Percentiles rank a stretch among this genome's conserved stretches.
phyloP scores from a whole-genome alignment of 2,113 vertebrate genomes.

The Ivindomyrus marchei region DNA sequence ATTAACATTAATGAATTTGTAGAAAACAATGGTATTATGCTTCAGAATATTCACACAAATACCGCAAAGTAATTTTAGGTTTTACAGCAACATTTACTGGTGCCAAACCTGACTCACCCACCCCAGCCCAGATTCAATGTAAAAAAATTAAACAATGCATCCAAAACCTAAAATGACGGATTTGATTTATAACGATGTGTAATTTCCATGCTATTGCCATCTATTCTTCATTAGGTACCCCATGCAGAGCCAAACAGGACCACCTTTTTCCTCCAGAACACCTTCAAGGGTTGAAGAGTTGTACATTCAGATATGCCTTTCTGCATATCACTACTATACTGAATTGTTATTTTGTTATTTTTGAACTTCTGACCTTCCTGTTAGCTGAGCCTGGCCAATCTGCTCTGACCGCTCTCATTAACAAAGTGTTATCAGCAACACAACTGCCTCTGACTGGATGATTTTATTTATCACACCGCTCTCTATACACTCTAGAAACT shows the following conservation, averaged over 20 bases:
- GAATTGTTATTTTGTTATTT: not conserved
- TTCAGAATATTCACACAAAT: not conserved
- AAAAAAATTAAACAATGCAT: not conserved
- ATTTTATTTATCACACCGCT: not conserved
- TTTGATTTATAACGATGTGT: not conserved
- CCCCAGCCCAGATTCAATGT: not conserved
- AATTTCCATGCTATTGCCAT: not conserved
- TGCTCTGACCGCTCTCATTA: not conserved
- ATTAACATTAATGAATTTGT: not conserved
- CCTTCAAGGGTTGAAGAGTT: not conserved
- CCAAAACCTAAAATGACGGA: not conserved
- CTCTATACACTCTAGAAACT: not conserved
- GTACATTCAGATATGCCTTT: not conserved
- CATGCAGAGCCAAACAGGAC: not conserved
- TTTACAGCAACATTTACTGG: not conserved
- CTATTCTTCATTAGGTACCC: not conserved
- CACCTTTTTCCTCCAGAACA: not conserved
- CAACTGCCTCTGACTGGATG: not conserved
- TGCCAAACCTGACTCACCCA: not conserved
- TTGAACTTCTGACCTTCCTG: not conserved
- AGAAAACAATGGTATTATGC: not conserved
- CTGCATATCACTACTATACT: not conserved
- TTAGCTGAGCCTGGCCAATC: not conserved
- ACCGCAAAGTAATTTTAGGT: not conserved
- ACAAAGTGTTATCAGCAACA: not conserved